A percentile compares a stretch with the other conserved stretches of the same genome.
Conservation (phyloP, 2,888 invertebrate genomes). For the Parnassius mnemosyne region DNA sequence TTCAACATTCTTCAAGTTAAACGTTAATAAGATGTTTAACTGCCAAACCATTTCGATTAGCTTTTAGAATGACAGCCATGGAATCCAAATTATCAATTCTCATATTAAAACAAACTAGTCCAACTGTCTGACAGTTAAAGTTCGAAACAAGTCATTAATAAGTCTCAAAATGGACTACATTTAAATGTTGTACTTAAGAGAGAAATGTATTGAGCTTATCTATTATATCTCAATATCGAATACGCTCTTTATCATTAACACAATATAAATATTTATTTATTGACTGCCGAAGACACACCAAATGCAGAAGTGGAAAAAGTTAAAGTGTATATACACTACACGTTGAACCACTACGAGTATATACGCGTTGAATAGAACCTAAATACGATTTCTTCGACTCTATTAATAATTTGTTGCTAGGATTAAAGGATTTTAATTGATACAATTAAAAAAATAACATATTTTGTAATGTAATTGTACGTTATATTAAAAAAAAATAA, state of each 20-base stretch:
- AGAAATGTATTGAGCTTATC: constrained; percentile 45
- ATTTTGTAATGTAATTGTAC: too few relatives aligned
- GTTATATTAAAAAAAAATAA: too few relatives aligned
- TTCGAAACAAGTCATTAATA: constrained; percentile 30
- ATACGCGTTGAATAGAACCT: too few relatives aligned
- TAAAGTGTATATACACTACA: constrained; percentile 39
- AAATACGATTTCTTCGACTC: too few relatives aligned
- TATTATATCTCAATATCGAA: constrained; percentile 62
- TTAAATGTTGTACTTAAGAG: constrained; percentile 29
- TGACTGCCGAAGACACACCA: constrained; percentile 47
- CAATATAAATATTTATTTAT: constrained; percentile 72
- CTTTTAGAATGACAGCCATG: constrained; percentile 23
- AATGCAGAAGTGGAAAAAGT: constrained; percentile 63
- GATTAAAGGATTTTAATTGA: too few relatives aligned
- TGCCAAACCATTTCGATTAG: constrained; percentile 25
- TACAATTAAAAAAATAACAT: too few relatives aligned
- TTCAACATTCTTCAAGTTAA: constrained; percentile 22
- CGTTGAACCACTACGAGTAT: neutral
- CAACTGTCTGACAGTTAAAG: constrained; percentile 28
- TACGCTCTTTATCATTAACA: constrained; percentile 68
- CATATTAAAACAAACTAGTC: constrained; percentile 29
- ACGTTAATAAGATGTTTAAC: constrained; percentile 25
- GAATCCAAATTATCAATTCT: constrained; percentile 23
- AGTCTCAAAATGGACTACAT: constrained; percentile 31
- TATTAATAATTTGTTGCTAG: too few relatives aligned